A percentile compares a stretch with the other conserved stretches of the same genome.
These are phyloP conservation scores for Boulengeromyrus knoepffleri DNA, from an alignment of 2,113 vertebrate species.

Conservation along the genomic window DNA sequence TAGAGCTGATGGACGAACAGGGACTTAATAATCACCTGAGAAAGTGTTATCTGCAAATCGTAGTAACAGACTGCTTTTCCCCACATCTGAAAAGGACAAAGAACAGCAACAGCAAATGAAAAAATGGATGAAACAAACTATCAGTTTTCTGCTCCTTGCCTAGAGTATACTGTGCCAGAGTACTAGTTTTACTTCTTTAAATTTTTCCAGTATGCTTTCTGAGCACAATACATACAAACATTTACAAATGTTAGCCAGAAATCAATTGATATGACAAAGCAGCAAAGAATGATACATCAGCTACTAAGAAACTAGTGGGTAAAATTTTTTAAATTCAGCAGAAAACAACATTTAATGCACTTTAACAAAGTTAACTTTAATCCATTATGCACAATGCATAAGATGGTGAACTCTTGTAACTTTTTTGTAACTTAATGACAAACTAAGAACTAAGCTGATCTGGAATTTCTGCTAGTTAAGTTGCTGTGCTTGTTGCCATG, in stretches of 20 bases:
- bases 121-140: background rate
- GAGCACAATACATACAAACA: background rate
- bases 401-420: background rate
- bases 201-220: background rate
- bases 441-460: background rate
- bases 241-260: background rate
- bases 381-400: background rate
- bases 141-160: background rate
- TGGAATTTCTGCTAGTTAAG: background rate
- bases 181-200: background rate
- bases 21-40: slow-evolving; percentile 59
- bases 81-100: slow-evolving; percentile 60
- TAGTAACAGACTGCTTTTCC: slow-evolving; percentile 74
- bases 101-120: background rate
- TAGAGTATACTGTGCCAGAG: background rate
- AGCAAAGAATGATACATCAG: background rate
- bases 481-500: background rate
- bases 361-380: background rate
- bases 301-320: background rate
- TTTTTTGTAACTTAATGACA: background rate
- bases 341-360: background rate
- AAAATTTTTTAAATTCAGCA: background rate
- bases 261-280: background rate
- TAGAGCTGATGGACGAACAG: background rate
- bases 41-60: slow-evolving; percentile 77